A percentile compares a stretch with the other conserved stretches of the same genome.
Conservation (phyloP, 1,140 invertebrate genomes). For the Holcopasites calliopsidis region DNA sequence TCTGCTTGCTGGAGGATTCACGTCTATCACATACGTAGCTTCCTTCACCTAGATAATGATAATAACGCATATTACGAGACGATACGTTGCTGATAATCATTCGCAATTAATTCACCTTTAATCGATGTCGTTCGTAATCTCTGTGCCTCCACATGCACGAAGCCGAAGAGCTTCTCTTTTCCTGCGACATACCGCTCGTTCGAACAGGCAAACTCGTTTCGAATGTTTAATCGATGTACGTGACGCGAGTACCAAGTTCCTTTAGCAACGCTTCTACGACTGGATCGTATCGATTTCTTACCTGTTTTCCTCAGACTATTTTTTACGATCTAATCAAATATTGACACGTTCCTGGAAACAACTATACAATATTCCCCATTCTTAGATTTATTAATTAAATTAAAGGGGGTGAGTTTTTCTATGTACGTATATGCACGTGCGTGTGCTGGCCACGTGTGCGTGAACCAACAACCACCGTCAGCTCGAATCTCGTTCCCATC, state of each 20-base stretch:
- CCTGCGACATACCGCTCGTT: constrained; percentile 31
- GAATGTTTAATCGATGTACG: constrained; percentile 49
- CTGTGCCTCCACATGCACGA: constrained; percentile 43
- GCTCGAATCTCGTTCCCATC: background rate
- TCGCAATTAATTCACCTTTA: constrained; percentile 55
- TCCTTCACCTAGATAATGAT: constrained; percentile 64
- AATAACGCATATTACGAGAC: background rate
- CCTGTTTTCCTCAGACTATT: no score
- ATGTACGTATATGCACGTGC: background rate
- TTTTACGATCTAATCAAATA: no score
- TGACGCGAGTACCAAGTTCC: constrained; percentile 39
- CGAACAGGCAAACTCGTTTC: background rate
- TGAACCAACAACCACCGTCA: background rate
- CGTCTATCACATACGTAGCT: constrained; percentile 70
- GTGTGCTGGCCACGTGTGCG: background rate
- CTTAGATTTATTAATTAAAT: no score
- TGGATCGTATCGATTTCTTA: constrained; percentile 37
- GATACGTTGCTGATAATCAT: background rate
- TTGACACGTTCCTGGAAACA: no score
- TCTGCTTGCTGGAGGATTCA: constrained; percentile 67
- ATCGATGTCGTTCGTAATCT: constrained; percentile 67
- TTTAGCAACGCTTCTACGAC: constrained; percentile 54
- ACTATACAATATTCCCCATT: no score
- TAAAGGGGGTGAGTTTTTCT: no score
- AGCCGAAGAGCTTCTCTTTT: constrained; percentile 24